A percentile compares a stretch with the other conserved stretches of the same genome.
phyloP scores from a whole-genome alignment of 2,888 invertebrate genomes.

The Ferdinandea cuprea region DNA sequence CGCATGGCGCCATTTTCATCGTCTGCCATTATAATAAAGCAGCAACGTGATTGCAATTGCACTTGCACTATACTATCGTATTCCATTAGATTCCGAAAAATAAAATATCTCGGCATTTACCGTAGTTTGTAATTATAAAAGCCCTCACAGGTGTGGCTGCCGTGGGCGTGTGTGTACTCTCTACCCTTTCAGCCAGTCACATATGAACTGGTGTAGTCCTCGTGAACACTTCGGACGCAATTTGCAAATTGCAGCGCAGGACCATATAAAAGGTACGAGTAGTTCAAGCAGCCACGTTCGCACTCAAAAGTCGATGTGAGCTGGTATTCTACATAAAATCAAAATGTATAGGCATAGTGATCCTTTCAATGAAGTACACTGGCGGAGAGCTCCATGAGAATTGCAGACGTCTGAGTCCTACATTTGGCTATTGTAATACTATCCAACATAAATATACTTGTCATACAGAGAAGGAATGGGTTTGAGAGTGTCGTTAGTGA shows the following conservation, averaged over 20 bases:
- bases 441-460: too few relatives aligned
- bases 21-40: slow-evolving; percentile 8
- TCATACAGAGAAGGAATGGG: too few relatives aligned
- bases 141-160: not conserved
- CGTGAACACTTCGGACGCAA: slow-evolving; percentile 18
- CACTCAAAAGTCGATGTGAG: not conserved
- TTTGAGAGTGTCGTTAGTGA: too few relatives aligned
- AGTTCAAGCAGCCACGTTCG: too few relatives aligned
- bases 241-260: slow-evolving; percentile 17
- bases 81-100: slow-evolving; percentile 2
- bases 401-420: too few relatives aligned
- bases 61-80: too few relatives aligned
- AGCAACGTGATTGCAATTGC: not conserved
- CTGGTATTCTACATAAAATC: too few relatives aligned
- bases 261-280: not conserved
- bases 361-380: not conserved
- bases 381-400: not conserved
- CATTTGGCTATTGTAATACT: too few relatives aligned
- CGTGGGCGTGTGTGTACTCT: not conserved
- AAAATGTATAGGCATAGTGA: not conserved
- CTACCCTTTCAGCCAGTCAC: too few relatives aligned
- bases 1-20: not conserved
- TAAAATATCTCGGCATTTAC: not conserved
- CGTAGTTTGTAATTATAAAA: slow-evolving; percentile 13
- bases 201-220: not conserved